Percentiles rank a stretch among this genome's conserved stretches.
Conservation (phyloP, 1,140 invertebrate species). For the Latrodectus geometricus region DNA sequence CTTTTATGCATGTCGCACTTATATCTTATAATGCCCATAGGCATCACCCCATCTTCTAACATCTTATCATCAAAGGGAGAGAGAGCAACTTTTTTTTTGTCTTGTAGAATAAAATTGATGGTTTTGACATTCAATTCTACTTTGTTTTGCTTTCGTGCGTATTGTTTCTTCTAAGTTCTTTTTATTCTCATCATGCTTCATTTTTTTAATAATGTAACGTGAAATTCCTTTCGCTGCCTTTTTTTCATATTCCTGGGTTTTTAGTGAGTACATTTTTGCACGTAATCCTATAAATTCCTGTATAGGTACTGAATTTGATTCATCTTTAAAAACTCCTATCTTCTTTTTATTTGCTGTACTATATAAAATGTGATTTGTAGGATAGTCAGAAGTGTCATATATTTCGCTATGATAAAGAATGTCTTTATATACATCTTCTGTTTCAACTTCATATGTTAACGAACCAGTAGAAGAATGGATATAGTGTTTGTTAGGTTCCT, state of each 20-base stretch:
- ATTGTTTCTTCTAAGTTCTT: not conserved
- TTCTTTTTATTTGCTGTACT: not conserved
- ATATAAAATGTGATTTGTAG: slow-evolving; percentile 12
- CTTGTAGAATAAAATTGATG: not conserved
- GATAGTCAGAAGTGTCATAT: too few species aligned
- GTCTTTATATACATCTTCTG: too few species aligned
- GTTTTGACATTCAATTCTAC: not conserved
- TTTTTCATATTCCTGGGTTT: not conserved
- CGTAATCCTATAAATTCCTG: slow-evolving; percentile 29
- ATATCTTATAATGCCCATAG: not conserved
- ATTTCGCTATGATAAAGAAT: slow-evolving; percentile 2
- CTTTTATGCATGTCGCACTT: too few species aligned
- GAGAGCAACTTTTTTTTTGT: not conserved
- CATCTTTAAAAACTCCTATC: slow-evolving; percentile 45
- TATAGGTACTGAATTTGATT: slow-evolving; percentile 13
- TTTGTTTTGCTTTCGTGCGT: not conserved
- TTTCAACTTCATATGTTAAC: not conserved
- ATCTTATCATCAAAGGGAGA: not conserved
- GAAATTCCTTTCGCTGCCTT: slow-evolving; percentile 17
- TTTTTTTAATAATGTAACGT: not conserved
- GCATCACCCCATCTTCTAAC: not conserved
- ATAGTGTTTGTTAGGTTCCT: too few species aligned
- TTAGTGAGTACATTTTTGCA: slow-evolving; percentile 33
- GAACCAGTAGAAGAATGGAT: too few species aligned
- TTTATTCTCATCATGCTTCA: slow-evolving; percentile 1